phyloP scores from a whole-genome alignment of 1,140 invertebrate species.

The honey bee (Apis mellifera) region DNA sequence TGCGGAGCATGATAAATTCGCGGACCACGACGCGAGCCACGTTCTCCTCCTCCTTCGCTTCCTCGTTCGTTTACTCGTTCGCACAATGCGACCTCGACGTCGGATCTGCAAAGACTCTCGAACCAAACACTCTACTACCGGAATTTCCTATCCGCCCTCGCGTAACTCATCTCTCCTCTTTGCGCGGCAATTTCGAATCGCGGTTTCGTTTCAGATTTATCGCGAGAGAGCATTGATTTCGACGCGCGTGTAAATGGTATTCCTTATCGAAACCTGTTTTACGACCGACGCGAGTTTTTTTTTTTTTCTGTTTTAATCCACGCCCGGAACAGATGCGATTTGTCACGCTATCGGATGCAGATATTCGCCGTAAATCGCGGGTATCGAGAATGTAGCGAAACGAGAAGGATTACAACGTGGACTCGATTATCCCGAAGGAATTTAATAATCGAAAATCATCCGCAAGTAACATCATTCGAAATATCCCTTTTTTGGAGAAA shows the following conservation, averaged over 20 bases:
- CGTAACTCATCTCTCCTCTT: no score
- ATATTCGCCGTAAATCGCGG: conserved; percentile 54
- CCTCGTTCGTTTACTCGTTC: conserved; percentile 39
- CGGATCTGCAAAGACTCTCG: no score
- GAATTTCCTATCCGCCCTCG: no score
- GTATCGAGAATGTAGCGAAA: conserved; percentile 22
- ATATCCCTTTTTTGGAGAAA: background rate
- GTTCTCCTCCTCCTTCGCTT: background rate
- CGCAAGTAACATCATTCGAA: conserved; percentile 7
- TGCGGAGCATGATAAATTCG: conserved; percentile 62
- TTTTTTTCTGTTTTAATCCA: conserved; percentile 5
- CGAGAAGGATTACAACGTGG: conserved; percentile 24
- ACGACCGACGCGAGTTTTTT: background rate
- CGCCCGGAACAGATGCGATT: background rate
- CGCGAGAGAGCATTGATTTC: no score
- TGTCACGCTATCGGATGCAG: conserved; percentile 44
- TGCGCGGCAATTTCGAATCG: no score
- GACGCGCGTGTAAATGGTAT: background rate
- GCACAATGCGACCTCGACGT: conserved; percentile 5
- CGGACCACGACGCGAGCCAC: conserved; percentile 28
- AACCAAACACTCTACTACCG: no score
- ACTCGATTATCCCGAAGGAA: conserved; percentile 24
- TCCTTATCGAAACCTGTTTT: conserved; percentile 1
- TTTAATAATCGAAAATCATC: conserved; percentile 44
- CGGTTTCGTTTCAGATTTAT: no score